Evolutionary conservation across 2,113 vertebrate species (phyloP), one percentile per base, ranked within the genome.

Genomic region (Gavialis gangeticus): DNA sequence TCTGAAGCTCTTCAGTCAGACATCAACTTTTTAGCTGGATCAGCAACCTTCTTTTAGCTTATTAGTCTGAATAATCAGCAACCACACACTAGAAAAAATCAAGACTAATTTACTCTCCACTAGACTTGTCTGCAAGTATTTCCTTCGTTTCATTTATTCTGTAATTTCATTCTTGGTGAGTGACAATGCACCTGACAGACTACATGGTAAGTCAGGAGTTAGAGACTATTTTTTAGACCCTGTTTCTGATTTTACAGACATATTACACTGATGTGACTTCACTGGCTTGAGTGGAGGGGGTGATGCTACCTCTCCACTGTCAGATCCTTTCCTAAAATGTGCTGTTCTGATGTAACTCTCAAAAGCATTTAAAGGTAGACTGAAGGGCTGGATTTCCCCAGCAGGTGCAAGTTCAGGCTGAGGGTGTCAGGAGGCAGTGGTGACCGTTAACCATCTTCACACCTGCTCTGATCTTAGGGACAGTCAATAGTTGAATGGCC

Each of bases 1-100:
- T 91, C 91, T 93, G 89, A 94, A 95, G 46, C 93, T 95, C 95
- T 96, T 92, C 34, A 93, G 88, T 88, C 34, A 90, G 91, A 93
- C 92, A 82, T 58, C 79, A 85, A 93, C 78, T 91, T 89, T 95
- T 19, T 37, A 91, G 59, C 86, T 46, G 46, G 46, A 84, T 77
- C 59, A 93, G 91, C 78, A 89, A 89, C 79, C 18, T 13, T 28
- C 73, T 92, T 77, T 80, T 73, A 85, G 62, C 85, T 89, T 60
- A 86, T 83, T 64, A 60, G 58, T 92, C 56, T 56, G 76, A 91
- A 82, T 28, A 91, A 94, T 55, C 18, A 79, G 75, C 55, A 56
- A 27, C n/a, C 84, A 83, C 30, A 60, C n/a, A 18, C 57, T 78
- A 64, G 71, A 93, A 21, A n/a, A 84, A 95, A 92, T 76, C 1